Conservation (phyloP, 2,797 vertebrate species). For the Arctocebus calabarensis region DNA sequence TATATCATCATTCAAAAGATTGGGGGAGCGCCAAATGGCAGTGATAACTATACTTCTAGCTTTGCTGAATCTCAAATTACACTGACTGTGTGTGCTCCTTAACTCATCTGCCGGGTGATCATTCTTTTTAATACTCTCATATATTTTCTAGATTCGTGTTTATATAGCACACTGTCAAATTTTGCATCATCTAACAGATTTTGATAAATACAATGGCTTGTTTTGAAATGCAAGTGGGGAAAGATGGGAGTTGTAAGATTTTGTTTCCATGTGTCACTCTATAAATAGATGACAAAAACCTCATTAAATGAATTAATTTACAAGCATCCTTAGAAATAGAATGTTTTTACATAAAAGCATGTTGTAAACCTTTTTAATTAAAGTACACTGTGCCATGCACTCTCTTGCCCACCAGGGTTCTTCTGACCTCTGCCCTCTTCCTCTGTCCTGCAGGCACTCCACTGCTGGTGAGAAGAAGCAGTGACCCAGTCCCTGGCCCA, state of each 20-base stretch:
- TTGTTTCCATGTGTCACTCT: neutral
- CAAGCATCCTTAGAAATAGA: constrained; percentile 67
- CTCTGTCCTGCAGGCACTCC: constrained; percentile 88
- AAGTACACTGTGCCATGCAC: constrained; percentile 44
- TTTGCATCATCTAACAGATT: constrained; percentile 20
- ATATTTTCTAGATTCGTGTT: constrained; percentile 36
- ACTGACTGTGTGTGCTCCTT: constrained; percentile 35
- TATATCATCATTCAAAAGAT: constrained; percentile 39
- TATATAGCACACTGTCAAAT: neutral
- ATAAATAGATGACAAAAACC: constrained; percentile 6
- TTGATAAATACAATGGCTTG: neutral
- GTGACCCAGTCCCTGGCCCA: constrained; percentile 87
- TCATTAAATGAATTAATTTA: constrained; percentile 63
- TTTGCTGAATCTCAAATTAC: constrained; percentile 14
- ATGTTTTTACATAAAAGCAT: constrained; percentile 53
- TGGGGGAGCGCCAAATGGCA: constrained; percentile 33
- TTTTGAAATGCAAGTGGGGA: constrained; percentile 21
- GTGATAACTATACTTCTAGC: constrained; percentile 38
- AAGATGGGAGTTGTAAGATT: neutral
- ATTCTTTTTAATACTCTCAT: constrained; percentile 38
- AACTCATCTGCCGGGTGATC: neutral
- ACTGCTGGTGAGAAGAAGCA: constrained; percentile 90
- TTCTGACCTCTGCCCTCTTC: constrained; percentile 64
- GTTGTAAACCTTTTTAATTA: constrained; percentile 65
- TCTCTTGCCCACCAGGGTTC: constrained; percentile 28